Evolutionary conservation across 2,888 invertebrate species (phyloP), one percentile per base, ranked within the genome.

Genomic region (Meghimatium bilineatum): DNA sequence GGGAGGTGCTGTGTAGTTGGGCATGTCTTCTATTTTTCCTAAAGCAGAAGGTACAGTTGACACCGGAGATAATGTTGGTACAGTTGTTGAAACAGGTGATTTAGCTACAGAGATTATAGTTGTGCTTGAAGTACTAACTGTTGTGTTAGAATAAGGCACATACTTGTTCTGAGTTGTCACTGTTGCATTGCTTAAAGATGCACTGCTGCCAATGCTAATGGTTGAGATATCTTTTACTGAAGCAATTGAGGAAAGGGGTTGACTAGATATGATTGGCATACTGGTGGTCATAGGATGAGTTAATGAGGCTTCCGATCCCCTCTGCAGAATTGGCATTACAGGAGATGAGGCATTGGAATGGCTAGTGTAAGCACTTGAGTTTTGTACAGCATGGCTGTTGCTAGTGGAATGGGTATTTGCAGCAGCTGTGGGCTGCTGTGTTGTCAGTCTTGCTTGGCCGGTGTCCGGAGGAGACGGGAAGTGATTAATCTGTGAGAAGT

Each of bases 281-380:
- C 26, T 77, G 34, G 56, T 34, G 60, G 75, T 34, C 20, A 67
- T 10, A 20, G 79, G 34, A 29, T 56, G 34, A 5, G 80, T 80
- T 12, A 49, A 71, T 34, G 69, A 71, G 14, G 75, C 34, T 34
- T 80, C 75, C 49, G 44, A 60, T 12, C 69, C 75, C 67, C 44
- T 60, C 60, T 80, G 80, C 75, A 84, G 32, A 14, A 76, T 34
- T 17, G 80, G 84, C 80, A 80, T 80, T 0, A 76, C 44, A 38
- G 84, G 84, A 26, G 80, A 80, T 29, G 77, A 74, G 26, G 76
- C 44, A 60, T 71, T 84, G 84, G 84, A 84, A 84, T 84, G 84
- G 60, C 52, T 71, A 63, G 72, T 63, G 36, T 52, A 76, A 69
- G 82, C 56, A 69, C 38, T 38, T 52, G 75, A 69, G 49, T 38